Base-by-base conservation (phyloP, 2,113 vertebrate species). In the Leptosomus discolor region DNA sequence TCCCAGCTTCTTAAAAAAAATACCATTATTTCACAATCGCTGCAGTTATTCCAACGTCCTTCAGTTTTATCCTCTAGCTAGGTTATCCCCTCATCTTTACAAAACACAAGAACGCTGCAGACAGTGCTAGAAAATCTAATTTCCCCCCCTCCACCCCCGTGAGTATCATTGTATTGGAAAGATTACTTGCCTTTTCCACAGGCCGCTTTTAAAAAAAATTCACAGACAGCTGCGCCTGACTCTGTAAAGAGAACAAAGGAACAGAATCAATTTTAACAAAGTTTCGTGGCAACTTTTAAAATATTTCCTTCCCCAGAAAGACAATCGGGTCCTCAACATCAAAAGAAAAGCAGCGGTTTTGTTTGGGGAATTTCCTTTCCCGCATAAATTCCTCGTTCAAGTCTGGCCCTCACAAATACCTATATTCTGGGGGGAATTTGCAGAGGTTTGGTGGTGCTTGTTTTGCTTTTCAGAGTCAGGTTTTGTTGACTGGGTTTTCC, bases 191-290 rank as follows among this genome's bases (percentile, higher is more conserved):
- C 99, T 99, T 99, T 99, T 82, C 98, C 93, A 97, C 99, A 99
- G 9, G 99, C 98, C 9, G 99, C 99, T 96, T 99, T 99, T 98
- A 99, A 98, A 98, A 99, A 99, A 93, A 99, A 99, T 96, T 99
- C 99, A 54, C 99, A 99, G 41, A 99, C 99, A 81, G 99, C 99
- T 46, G 99, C 99, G 2, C 99, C 99, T 0, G 99, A 99, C 80
- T 99, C 99, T 99, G 98, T 4, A 88, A 82, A 85, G 77, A 97
- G 24, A 98, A 77, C 53, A 84, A 89, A 92, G 61, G 76, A 91
- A 80, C 1, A 41, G 1, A 51, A 30, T 53, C 37, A 7, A 57
- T 15, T 53, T 57, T 15, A 83, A 39, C 34, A 43, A 78, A 53
- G 12, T 4, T 48, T 39, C 0, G 0, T 9, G 4, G 21, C 12